Evolutionary conservation across 2,797 vertebrate genomes (phyloP), one percentile per base, ranked within the genome.

Genomic region (Lates japonicus): DNA sequence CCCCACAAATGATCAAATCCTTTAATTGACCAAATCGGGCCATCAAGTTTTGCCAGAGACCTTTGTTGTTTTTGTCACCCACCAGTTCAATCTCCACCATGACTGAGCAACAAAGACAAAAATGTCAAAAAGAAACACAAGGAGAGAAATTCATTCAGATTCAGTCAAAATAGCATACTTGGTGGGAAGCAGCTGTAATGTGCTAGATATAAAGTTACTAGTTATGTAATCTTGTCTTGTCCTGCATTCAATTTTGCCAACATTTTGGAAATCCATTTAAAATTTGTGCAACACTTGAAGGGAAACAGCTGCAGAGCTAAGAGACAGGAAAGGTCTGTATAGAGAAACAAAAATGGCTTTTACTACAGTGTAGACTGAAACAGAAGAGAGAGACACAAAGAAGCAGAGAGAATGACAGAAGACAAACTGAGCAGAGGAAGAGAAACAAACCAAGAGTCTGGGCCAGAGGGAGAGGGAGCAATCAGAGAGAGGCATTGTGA

Each of bases 301-400:
- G 25, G 46, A 83, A 87, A 69, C 58, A 60, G 59, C 55, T 67
- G 48, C 29, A 76, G 49, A 70, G 46, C 4, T 17, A 20, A 58
- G 17, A 33, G 37, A 55, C 3, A 49, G 60, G 60, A 68, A 60
- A 14, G 33, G 10, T 70, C 17, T 16, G 37, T 2, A 44, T 17
- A 51, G 19, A 69, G 61, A 44, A 33, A 31, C 19, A 66, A 49
- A 25, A 13, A 0, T 29, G 57, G 12, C 46, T 52, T 58, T 67
- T 35, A 61, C 8, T 46, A 39, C 13, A 64, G 25, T 46, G 48
- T 46, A 41, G 25, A 76, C 12, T 60, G 31, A 41, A 52, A 78
- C 41, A 74, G 7, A 64, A 13, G 0, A 44, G 11, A 62, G 7
- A 64, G 1, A 81, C 13, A 25, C 2, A 52, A n/a, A 58, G 57